A percentile compares a stretch with the other conserved stretches of the same genome.
Evolutionary conservation across 2,797 vertebrate species (phyloP).

Genomic region (Valencia hispanica): DNA sequence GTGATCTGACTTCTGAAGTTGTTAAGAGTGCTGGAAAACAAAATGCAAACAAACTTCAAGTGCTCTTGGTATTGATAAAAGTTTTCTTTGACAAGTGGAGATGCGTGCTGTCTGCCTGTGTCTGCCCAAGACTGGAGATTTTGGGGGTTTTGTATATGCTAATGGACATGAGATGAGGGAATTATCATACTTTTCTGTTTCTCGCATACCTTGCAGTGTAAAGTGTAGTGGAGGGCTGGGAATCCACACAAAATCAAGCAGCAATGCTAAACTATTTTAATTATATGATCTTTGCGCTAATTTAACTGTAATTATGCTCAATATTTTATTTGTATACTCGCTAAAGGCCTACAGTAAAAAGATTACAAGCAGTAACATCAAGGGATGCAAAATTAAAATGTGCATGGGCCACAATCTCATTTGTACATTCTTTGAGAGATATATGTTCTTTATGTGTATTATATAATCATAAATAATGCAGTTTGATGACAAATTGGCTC

Average conservation of each 20-base stretch:
- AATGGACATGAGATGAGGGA: conserved; percentile 76
- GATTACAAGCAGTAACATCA: neutral
- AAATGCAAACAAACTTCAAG: conserved; percentile 91
- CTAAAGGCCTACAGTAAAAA: neutral
- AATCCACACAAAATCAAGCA: conserved; percentile 20
- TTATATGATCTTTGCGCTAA: conserved; percentile 25
- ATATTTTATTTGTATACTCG: neutral
- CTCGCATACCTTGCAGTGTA: conserved; percentile 41
- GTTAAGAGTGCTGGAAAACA: conserved; percentile 88
- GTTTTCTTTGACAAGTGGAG: conserved; percentile 84
- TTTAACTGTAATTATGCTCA: conserved; percentile 14
- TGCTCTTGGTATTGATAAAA: conserved; percentile 86
- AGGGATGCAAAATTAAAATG: neutral
- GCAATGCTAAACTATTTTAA: conserved; percentile 16
- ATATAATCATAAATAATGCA: neutral
- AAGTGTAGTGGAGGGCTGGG: conserved; percentile 38
- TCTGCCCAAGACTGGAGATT: conserved; percentile 73
- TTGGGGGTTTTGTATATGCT: conserved; percentile 68
- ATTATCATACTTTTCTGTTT: conserved; percentile 57
- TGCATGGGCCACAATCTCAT: neutral
- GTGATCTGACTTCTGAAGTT: conserved; percentile 90
- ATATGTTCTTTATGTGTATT: neutral
- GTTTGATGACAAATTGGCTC: neutral
- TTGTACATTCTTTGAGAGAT: neutral
- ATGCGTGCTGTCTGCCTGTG: conserved; percentile 71